Evolutionary conservation across 2,797 vertebrate species (phyloP), one percentile per base, ranked within the genome.

Genomic region (Gastrophryne carolinensis): DNA sequence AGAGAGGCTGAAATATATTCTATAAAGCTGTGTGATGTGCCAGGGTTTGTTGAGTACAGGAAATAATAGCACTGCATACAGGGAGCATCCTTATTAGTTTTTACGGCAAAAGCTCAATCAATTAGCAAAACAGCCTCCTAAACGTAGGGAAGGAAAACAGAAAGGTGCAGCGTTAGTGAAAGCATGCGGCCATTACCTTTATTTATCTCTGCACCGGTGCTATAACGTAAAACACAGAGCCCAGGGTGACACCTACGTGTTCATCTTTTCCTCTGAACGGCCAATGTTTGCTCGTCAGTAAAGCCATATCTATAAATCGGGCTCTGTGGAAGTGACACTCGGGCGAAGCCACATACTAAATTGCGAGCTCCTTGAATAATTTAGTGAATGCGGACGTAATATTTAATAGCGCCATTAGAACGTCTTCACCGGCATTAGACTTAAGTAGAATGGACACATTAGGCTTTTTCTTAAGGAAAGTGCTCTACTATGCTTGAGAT

Each of bases 401-500:
- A 71, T 64, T 64, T 77, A 70, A 77, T 77, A 53, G 74, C 61
- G 4, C 74, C 74, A 77, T 77, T 77, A 77, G 49, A 71, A 70
- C 12, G 58, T 70, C 57, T 64, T 64, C 70, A 39, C 67, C 63
- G 47, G 67, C 49, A 61, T 75, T 68, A 68, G 23, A 68, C 73
- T 21, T 71, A 71, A 77, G 67, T 56, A 57, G 57, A 64, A 64
- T 27, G 66, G 66, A 71, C 74, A 77, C 74, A 70, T 77, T 64
- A 64, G 58, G 47, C 58, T 70, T 71, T 57, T 71, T 56, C 39
- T 58, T 64, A 44, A 64, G 57, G 49, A 50, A 62, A 47, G 35
- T 21, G 56, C 58, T 63, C 54, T 70, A 63, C 27, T 27, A 32
- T 11, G 15, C 57, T 37, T 7, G 21, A 60, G 44, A n/a, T n/a